These are phyloP conservation scores for Pachycephus smyrnensis DNA, from an alignment of 2,888 invertebrate species.

Conservation along the genomic window DNA sequence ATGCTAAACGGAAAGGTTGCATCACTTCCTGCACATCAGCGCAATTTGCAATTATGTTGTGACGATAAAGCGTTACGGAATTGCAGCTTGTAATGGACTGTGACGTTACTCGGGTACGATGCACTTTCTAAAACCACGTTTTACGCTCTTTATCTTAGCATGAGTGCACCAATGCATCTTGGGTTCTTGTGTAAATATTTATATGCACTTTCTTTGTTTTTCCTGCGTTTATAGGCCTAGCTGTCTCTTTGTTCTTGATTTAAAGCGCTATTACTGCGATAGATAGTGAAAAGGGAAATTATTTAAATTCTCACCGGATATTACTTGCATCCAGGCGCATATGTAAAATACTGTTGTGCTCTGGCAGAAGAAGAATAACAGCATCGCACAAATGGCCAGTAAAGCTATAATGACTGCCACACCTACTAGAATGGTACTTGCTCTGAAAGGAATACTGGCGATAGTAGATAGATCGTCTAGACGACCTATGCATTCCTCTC, in stretches of 20 bases:
- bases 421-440: conserved; percentile 90
- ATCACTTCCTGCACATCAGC: conserved; percentile 31
- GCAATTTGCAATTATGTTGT: conserved; percentile 43
- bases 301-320: conserved; percentile 83
- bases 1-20: conserved; percentile 36
- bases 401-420: conserved; percentile 87
- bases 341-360: conserved; percentile 92
- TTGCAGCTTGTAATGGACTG: conserved; percentile 33
- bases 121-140: conserved; percentile 33
- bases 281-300: conserved; percentile 18
- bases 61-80: conserved; percentile 37
- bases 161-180: neutral
- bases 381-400: conserved; percentile 87
- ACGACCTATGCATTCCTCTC: conserved; percentile 86
- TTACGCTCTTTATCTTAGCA: neutral
- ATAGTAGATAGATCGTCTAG: conserved; percentile 86
- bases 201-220: neutral
- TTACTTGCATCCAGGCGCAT: conserved; percentile 95
- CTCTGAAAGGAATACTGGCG: conserved; percentile 85
- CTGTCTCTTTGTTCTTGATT: neutral
- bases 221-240: neutral
- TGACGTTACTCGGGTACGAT: conserved; percentile 23
- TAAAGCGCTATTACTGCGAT: neutral
- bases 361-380: conserved; percentile 93
- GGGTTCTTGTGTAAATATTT: neutral